These are phyloP conservation scores for Nephrotoma flavescens DNA, from an alignment of 2,888 invertebrate species.

Conservation along the genomic window DNA sequence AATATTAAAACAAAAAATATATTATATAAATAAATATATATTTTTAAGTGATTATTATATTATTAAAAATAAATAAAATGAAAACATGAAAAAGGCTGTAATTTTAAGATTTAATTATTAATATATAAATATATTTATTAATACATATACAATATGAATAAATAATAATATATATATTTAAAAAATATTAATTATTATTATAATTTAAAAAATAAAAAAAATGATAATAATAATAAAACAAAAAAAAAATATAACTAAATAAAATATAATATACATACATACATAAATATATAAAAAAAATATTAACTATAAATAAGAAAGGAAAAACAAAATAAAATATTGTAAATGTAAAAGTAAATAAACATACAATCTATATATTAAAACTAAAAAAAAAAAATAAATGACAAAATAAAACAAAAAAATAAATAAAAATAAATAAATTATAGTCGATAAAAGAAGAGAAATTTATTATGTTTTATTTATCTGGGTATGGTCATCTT, in stretches of 20 bases:
- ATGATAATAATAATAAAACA: neutral
- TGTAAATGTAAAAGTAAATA: neutral
- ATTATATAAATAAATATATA: neutral
- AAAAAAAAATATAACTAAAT: neutral
- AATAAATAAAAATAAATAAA: neutral
- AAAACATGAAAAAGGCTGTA: slow-evolving; percentile 12
- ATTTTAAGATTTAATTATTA: slow-evolving; percentile 9
- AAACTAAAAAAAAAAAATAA: neutral
- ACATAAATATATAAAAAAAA: neutral
- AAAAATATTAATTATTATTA: neutral
- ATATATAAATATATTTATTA: neutral
- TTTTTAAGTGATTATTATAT: slow-evolving; percentile 1
- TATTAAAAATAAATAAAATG: neutral
- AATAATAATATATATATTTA: neutral
- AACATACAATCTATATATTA: neutral
- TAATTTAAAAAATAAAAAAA: neutral
- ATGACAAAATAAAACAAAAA: neutral
- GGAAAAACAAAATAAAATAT: neutral
- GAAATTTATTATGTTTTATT: neutral
- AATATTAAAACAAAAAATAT: neutral
- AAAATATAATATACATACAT: neutral
- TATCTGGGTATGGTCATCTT: too few species aligned
- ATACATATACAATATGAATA: neutral
- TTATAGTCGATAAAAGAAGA: neutral
- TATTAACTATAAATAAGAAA: neutral